A percentile compares a stretch with the other conserved stretches of the same genome.
Conservation (phyloP, 1,140 invertebrate species). For the Drosophila pruinosa region DNA sequence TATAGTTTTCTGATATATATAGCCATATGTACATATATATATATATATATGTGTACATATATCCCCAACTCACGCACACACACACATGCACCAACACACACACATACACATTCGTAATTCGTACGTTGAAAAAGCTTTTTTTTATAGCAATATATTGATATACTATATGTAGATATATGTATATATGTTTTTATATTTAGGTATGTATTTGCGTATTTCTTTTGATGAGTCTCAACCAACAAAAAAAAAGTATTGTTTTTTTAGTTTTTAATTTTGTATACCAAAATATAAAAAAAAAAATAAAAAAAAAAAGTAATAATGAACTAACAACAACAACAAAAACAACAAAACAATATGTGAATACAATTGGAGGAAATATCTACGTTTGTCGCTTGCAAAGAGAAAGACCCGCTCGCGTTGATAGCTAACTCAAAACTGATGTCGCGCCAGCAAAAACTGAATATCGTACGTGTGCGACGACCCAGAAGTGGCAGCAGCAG, state of each 20-base stretch:
- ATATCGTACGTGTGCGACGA: constrained; percentile 63
- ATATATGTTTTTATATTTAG: constrained; percentile 28
- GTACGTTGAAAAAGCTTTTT: constrained; percentile 50
- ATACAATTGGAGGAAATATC: constrained; percentile 71
- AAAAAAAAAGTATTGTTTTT: constrained; percentile 22
- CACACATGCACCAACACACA: constrained; percentile 40
- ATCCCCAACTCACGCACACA: constrained; percentile 19
- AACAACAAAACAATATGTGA: constrained; percentile 74
- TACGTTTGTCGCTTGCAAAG: constrained; percentile 82
- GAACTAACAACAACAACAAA: constrained; percentile 67
- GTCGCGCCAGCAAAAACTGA: constrained; percentile 76
- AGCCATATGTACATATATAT: background rate
- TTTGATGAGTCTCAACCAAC: constrained; percentile 37
- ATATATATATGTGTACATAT: constrained; percentile 11
- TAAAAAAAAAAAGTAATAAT: constrained; percentile 41
- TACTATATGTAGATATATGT: constrained; percentile 23
- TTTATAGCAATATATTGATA: constrained; percentile 27
- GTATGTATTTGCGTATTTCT: constrained; percentile 39
- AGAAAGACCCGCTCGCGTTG: constrained; percentile 83
- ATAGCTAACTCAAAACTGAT: constrained; percentile 84
- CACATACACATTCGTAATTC: constrained; percentile 52
- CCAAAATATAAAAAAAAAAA: constrained; percentile 34
- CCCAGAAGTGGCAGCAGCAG: constrained; percentile 47
- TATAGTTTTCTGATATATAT: background rate
- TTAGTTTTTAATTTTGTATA: constrained; percentile 17